These are phyloP conservation scores for Monochamus saltuarius DNA, from an alignment of 1,140 invertebrate genomes.

Conservation along the genomic window DNA sequence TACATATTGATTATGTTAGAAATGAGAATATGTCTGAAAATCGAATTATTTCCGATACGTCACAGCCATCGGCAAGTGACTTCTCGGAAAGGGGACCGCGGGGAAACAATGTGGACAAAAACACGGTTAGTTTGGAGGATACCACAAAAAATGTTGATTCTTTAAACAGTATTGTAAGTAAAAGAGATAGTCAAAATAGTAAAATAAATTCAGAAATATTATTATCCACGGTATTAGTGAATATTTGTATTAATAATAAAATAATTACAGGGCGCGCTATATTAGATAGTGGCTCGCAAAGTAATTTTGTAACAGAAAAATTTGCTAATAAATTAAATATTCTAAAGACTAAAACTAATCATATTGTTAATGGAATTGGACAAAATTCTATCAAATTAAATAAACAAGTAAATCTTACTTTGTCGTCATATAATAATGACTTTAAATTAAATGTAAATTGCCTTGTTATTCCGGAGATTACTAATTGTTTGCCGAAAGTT, in stretches of 20 bases:
- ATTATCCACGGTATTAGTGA: constrained; percentile 11
- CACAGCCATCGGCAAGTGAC: too few species aligned
- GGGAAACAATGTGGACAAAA: too few species aligned
- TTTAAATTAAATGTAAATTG: constrained; percentile 6
- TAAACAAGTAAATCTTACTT: background rate
- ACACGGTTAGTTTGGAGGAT: too few species aligned
- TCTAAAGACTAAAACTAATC: constrained; percentile 9
- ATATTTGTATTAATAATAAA: constrained; percentile 8
- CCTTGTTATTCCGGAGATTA: background rate
- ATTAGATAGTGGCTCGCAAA: constrained; percentile 19
- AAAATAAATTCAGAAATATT: background rate
- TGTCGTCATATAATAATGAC: background rate
- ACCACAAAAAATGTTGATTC: too few species aligned
- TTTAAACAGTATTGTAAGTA: too few species aligned
- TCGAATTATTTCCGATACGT: too few species aligned
- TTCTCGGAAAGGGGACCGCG: too few species aligned
- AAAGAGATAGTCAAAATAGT: too few species aligned
- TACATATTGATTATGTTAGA: too few species aligned
- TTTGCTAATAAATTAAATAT: constrained; percentile 4
- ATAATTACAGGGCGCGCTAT: background rate
- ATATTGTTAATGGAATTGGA: constrained; percentile 5
- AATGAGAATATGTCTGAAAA: too few species aligned
- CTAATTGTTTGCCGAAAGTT: background rate
- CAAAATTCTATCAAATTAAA: constrained; percentile 3
- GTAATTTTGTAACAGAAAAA: constrained; percentile 25